phyloP scores from a whole-genome alignment of 2,797 vertebrate species.

The Coreius guichenoti region DNA sequence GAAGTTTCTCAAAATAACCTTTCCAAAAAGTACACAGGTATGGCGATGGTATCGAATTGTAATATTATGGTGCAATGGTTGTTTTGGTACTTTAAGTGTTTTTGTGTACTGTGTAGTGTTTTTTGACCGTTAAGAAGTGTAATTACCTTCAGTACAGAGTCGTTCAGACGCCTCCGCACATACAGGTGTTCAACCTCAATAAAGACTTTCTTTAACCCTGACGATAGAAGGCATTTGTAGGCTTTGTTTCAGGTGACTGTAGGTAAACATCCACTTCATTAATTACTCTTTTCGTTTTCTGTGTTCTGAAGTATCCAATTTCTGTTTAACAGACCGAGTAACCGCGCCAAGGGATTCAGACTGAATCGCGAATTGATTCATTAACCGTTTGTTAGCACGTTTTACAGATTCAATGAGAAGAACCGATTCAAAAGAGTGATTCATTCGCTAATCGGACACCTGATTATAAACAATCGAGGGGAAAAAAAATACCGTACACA shows the following conservation, averaged over 20 bases:
- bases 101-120: not conserved
- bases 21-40: not conserved
- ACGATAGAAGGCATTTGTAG: not conserved
- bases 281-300: not conserved
- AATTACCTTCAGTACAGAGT: not conserved
- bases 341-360: not conserved
- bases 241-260: not conserved
- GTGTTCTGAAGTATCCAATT: not conserved
- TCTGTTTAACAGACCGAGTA: not conserved
- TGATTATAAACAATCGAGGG: not conserved
- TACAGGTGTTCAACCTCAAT: not conserved
- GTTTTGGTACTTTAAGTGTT: not conserved
- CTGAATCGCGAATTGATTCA: not conserved
- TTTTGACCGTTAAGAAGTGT: not conserved
- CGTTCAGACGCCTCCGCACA: not conserved
- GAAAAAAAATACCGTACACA: not conserved
- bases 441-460: not conserved
- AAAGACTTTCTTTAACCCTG: not conserved
- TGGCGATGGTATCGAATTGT: not conserved
- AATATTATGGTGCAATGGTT: not conserved
- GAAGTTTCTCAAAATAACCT: not conserved
- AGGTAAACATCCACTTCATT: not conserved
- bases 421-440: not conserved
- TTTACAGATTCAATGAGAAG: not conserved
- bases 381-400: not conserved